Evolutionary conservation across 2,113 vertebrate genomes (phyloP).

Genomic region (Notarius lentiginosus): DNA sequence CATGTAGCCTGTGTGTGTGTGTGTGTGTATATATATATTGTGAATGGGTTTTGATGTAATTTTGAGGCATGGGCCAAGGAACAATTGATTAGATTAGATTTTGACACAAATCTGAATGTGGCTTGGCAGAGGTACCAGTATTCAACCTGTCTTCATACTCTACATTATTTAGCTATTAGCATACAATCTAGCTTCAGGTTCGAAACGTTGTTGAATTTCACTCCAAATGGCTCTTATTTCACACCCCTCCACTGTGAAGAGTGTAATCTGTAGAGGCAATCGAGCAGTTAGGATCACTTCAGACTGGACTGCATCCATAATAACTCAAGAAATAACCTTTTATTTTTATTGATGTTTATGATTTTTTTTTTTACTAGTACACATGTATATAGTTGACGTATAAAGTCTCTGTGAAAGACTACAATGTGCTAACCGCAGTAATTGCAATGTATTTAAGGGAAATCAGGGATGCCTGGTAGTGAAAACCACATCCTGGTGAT

Average conservation of each 20-base stretch:
- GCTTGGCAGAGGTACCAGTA: too few species aligned
- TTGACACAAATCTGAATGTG: too few species aligned
- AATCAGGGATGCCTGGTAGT: slow-evolving; percentile 80
- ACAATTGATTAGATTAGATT: too few species aligned
- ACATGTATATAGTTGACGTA: neutral
- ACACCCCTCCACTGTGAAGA: neutral
- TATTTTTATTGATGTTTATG: too few species aligned
- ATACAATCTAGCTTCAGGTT: neutral
- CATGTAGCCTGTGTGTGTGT: neutral
- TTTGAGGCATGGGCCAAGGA: too few species aligned
- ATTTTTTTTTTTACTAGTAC: too few species aligned
- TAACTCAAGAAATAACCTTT: too few species aligned
- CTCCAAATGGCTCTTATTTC: neutral
- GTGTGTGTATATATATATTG: too few species aligned
- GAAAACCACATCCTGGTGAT: slow-evolving; percentile 90
- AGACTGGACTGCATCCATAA: neutral
- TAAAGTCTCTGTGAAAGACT: neutral
- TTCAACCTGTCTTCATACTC: neutral
- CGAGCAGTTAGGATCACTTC: neutral
- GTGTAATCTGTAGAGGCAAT: neutral
- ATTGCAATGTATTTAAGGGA: slow-evolving; percentile 68
- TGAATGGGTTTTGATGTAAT: too few species aligned
- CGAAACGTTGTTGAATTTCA: neutral
- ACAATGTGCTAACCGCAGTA: neutral
- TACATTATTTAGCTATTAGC: neutral